Evolutionary conservation across 2,113 vertebrate species (phyloP).

Genomic region (Nyctibius bracteatus): DNA sequence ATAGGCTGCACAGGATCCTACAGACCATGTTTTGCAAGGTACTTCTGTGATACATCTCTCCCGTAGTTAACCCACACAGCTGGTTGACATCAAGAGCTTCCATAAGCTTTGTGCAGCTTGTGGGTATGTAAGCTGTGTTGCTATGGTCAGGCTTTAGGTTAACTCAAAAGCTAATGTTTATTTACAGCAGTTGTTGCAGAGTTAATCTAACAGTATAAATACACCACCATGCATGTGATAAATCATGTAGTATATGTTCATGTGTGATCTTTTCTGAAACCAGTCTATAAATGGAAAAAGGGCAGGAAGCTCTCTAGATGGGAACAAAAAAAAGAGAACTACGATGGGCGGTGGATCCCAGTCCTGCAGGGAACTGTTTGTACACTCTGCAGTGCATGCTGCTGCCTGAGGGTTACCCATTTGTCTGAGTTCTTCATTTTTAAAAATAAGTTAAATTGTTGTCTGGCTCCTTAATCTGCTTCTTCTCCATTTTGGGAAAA

Average conservation of each 20-base stretch:
- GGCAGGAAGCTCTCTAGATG: background rate
- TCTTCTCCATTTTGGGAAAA: background rate
- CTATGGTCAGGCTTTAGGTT: background rate
- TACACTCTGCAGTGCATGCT: background rate
- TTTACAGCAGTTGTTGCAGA: background rate
- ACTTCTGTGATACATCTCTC: background rate
- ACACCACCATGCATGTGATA: background rate
- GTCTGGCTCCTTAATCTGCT: background rate
- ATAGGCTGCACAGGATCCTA: background rate
- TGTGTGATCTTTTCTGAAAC: background rate
- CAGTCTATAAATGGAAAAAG: background rate
- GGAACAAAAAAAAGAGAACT: background rate
- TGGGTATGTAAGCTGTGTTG: background rate
- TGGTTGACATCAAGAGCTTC: background rate
- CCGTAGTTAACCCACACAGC: background rate
- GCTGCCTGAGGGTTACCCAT: background rate
- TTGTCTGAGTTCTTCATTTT: background rate
- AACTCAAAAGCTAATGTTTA: background rate
- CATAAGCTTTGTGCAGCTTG: background rate
- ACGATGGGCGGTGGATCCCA: background rate
- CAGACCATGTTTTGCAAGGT: background rate
- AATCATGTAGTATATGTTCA: background rate
- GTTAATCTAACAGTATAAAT: background rate
- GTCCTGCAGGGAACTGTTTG: background rate
- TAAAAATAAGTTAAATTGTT: background rate